These are phyloP conservation scores for Drosophila repleta DNA, from an alignment of 1,140 invertebrate genomes.

Conservation along the genomic window DNA sequence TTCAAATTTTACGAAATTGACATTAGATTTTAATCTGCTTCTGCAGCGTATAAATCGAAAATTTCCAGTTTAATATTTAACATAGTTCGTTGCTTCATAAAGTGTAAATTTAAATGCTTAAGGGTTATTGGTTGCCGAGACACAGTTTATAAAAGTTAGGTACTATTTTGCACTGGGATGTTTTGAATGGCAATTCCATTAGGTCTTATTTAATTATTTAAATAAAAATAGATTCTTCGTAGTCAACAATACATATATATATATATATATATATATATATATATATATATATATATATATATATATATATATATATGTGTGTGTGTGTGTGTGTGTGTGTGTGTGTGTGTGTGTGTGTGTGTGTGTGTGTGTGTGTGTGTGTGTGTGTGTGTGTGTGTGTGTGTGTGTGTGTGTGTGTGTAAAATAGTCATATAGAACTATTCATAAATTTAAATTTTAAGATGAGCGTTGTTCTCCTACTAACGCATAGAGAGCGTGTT, in stretches of 20 bases:
- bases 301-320: conserved; percentile 29
- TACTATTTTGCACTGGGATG: conserved; percentile 21
- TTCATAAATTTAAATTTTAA: conserved; percentile 64
- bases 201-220: conserved; percentile 12
- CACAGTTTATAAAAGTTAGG: conserved; percentile 11
- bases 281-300: conserved; percentile 6
- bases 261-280: conserved; percentile 10
- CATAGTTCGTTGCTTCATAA: conserved; percentile 9
- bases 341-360: no score
- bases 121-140: conserved; percentile 19
- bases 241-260: conserved; percentile 26
- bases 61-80: no score
- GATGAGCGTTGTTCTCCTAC: conserved; percentile 82
- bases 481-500: conserved; percentile 81
- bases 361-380: no score
- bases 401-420: no score
- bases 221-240: conserved; percentile 32
- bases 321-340: no score
- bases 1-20: neutral
- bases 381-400: no score
- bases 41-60: no score
- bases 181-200: conserved; percentile 20
- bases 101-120: conserved; percentile 32
- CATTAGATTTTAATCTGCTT: no score
- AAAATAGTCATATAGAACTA: conserved; percentile 18